These are phyloP conservation scores for Paracanthobrama guichenoti DNA, from an alignment of 2,113 vertebrate species.

Conservation along the genomic window DNA sequence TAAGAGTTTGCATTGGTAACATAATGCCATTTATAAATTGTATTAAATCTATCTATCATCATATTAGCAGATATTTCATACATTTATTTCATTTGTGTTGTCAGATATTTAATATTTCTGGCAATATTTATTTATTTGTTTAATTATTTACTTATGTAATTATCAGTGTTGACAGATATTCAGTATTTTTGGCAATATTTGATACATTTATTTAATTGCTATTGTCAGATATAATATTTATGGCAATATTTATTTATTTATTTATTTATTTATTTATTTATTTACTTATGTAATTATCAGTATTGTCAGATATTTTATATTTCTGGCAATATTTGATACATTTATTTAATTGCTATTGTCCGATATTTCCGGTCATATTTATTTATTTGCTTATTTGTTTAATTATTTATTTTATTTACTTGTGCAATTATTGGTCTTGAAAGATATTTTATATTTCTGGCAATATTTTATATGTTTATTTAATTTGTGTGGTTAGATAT, in stretches of 20 bases:
- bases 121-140: background rate
- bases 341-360: background rate
- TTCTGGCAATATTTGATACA: background rate
- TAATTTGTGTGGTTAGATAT: background rate
- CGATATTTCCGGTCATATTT: background rate
- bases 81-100: background rate
- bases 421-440: too few species aligned
- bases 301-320: background rate
- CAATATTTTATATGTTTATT: background rate
- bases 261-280: background rate
- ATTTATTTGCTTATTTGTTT: background rate
- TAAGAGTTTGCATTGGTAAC: too few species aligned
- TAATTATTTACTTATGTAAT: background rate
- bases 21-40: too few species aligned
- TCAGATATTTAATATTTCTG: background rate
- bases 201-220: too few species aligned
- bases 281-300: background rate
- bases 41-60: too few species aligned
- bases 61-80: background rate
- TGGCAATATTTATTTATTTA: background rate
- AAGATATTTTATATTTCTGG: background rate
- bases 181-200: background rate
- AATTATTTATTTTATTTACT: background rate
- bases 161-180: background rate
- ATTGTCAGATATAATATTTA: too few species aligned